Conservation (phyloP, 2,888 invertebrate genomes). For the Yponomeuta sedellus region DNA sequence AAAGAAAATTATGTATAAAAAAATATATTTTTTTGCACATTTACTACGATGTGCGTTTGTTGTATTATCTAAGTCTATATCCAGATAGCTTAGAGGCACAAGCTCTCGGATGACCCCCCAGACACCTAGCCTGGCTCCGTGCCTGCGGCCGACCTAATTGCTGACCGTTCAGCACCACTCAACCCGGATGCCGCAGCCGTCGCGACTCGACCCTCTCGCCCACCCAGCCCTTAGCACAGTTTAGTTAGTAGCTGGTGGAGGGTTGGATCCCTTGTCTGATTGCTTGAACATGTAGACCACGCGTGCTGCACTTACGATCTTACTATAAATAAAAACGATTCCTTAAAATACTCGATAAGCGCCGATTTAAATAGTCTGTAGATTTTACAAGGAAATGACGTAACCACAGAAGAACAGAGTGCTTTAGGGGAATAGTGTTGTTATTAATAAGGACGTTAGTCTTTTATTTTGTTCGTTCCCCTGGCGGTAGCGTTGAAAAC, state of each 20-base stretch:
- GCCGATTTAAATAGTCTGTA: too few species aligned
- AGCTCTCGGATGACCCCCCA: slow-evolving; percentile 8
- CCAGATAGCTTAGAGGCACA: background rate
- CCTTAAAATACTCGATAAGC: too few species aligned
- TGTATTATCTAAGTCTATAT: background rate
- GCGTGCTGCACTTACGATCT: too few species aligned
- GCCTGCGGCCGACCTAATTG: slow-evolving; percentile 54
- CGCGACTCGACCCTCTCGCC: slow-evolving; percentile 25
- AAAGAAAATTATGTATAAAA: background rate
- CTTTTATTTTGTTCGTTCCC: too few species aligned
- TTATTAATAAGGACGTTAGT: too few species aligned
- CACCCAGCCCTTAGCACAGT: background rate
- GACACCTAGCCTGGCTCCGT: background rate
- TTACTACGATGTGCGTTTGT: background rate
- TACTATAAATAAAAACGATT: too few species aligned
- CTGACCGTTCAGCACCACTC: slow-evolving; percentile 61
- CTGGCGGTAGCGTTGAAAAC: too few species aligned
- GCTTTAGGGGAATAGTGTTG: too few species aligned
- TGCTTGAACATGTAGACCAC: too few species aligned
- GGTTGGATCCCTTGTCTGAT: too few species aligned
- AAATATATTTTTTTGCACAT: background rate
- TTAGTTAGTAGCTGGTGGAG: background rate
- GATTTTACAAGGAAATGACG: too few species aligned
- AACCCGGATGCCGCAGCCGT: slow-evolving; percentile 56
- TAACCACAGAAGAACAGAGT: too few species aligned